These are phyloP conservation scores for Ceuthmochares aereus DNA, from an alignment of 2,113 vertebrate species.

Conservation along the genomic window DNA sequence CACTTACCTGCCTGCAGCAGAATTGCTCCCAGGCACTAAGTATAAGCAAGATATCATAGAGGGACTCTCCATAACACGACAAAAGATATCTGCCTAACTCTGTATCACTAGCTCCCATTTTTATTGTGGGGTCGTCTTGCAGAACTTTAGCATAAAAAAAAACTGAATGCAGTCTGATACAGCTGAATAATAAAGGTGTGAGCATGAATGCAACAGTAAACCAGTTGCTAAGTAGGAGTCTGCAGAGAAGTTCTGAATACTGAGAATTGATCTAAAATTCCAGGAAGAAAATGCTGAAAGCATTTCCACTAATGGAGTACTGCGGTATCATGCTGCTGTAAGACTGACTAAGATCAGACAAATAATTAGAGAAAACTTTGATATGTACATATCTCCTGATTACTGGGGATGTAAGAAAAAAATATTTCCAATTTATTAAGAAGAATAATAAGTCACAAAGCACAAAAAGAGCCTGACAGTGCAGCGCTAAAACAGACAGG, in stretches of 20 bases:
- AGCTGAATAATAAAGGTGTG: background rate
- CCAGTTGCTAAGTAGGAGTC: background rate
- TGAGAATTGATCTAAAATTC: background rate
- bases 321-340: background rate
- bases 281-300: background rate
- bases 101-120: background rate
- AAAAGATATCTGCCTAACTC: background rate
- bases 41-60: rapidly evolving
- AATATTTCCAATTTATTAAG: background rate
- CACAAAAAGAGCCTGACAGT: background rate
- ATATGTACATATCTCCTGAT: background rate
- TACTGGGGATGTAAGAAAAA: background rate
- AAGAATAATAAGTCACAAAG: background rate
- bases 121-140: background rate
- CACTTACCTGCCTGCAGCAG: background rate
- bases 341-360: background rate
- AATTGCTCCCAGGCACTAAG: background rate
- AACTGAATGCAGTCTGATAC: background rate
- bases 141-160: background rate
- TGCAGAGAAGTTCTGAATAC: background rate
- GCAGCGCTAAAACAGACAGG: background rate
- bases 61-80: background rate
- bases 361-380: background rate
- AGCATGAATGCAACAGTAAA: background rate
- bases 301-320: background rate